Base-by-base conservation (phyloP, 1,140 invertebrate genomes). In the Lanistes nyassanus region DNA sequence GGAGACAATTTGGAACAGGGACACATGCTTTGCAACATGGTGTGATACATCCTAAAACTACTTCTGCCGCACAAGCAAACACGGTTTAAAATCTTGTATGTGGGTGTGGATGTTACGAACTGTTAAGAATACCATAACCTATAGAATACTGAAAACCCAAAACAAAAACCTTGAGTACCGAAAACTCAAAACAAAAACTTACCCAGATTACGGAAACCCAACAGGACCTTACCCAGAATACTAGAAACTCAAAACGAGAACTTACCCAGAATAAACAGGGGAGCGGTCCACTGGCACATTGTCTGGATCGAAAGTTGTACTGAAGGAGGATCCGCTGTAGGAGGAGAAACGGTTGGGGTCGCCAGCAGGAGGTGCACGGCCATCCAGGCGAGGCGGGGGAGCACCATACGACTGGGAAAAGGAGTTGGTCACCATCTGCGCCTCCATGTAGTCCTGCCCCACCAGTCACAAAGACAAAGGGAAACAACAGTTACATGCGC, bases 221-320 rank as follows among this genome's bases (percentile, higher is more conserved):
- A 13, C 58, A 60, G 6, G 23, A 19, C 23, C 58, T 60, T 2
- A 26, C n/a, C 11, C 23, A 34, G 23, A 67, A n/a, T 34, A 39
- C 13, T 29, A 39, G 7, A 13, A 26, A 23, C 29, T 13, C n/a
- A 70, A n/a, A n/a, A 36, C 7, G 26, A 39, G 58, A 53, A 89
- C 94, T 92, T 92, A 97, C 96, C 96, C 96, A 88, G 95, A 94
- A 85, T 95, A 94, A 65, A 96, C 92, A 36, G 93, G 88, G 34
- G 84, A 93, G 76, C 94, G 91, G 79, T 95, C 94, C 79, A 97
- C 94, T 83, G 95, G 95, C 74, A 97, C 92, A 90, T 97, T 97
- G 89, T 98, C 96, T 68, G 94, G 93, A 34, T 93, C 91, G 85
- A 93, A 93, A 51, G 91, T 92, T 53, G 91, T 86, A 88, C 91